Evolutionary conservation across 2,113 vertebrate genomes (phyloP), one percentile per base, ranked within the genome.

Genomic region (Thymallus thymallus): DNA sequence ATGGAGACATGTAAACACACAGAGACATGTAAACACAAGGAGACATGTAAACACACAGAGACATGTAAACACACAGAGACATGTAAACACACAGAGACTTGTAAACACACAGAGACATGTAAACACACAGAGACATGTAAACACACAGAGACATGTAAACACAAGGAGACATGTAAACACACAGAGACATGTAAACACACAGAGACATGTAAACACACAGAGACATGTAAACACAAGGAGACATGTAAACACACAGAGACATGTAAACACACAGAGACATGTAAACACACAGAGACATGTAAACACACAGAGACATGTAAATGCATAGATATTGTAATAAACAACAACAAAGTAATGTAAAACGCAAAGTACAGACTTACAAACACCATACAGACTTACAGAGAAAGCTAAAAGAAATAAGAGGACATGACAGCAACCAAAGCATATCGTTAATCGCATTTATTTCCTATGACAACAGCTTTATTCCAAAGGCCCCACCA

Each of bases 401-500:
- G 22, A 29, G 63, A 32, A 20, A 26, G 23, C 20, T 32, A 51
- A 73, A 73, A 46, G 32, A 14, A 69, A 35, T 65, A 70, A 65
- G 56, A 76, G 61, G 26, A 79, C 64, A 63, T 72, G 70, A 80
- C 77, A 81, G 71, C 46, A 71, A 64, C 62, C 32, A 22, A 74
- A 72, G 71, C 64, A 20, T 51, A 29, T 81, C 68, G 79, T 77
- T 84, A 80, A 88, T 83, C 83, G 70, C 51, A 64, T 83, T 69
- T 75, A 81, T 85, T 76, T 83, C 74, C 71, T 73, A 70, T 75
- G 82, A 82, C 83, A 84, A 84, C 79, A 73, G 74, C 79, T 79
- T 58, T 41, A 64, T 78, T 79, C 79, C 80, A 83, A 77, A 85
- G 69, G 46, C 76, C 78, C 68, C 75, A 56, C 72, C 51, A 82